Evolutionary conservation across 2,113 vertebrate species (phyloP).

Genomic region (Chloebia gouldiae): DNA sequence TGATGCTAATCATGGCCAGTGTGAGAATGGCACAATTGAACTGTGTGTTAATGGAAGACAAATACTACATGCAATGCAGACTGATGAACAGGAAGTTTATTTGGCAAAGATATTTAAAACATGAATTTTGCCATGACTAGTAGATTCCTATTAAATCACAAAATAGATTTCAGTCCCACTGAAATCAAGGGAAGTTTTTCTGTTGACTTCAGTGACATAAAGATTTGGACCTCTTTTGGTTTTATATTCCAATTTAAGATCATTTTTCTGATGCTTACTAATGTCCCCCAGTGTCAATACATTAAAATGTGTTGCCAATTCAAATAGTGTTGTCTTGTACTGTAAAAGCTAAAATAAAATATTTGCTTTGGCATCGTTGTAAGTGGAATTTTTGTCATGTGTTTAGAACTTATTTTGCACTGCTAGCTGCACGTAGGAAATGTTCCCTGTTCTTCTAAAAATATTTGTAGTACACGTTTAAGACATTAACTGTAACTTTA

Average conservation of each 20-base stretch:
- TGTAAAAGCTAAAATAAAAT: constrained; percentile 57
- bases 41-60: neutral
- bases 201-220: constrained; percentile 17
- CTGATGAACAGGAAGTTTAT: constrained; percentile 11
- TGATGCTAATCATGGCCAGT: neutral
- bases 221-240: neutral
- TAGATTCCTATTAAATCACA: neutral
- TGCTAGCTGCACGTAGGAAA: constrained; percentile 52
- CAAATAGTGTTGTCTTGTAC: constrained; percentile 41
- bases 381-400: constrained; percentile 53
- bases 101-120: constrained; percentile 8
- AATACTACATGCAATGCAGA: neutral
- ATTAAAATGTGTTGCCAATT: constrained; percentile 39
- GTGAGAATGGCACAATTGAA: neutral
- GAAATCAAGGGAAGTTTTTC: constrained; percentile 28
- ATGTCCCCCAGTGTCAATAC: constrained; percentile 19
- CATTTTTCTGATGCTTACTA: constrained; percentile 31
- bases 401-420: constrained; percentile 25
- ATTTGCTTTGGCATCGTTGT: constrained; percentile 50
- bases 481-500: constrained; percentile 32
- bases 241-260: constrained; percentile 5
- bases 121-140: neutral
- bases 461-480: neutral
- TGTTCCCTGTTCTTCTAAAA: constrained; percentile 35
- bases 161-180: neutral